Evolutionary conservation across 2,797 vertebrate species (phyloP).

Genomic region (Silurus aristotelis): DNA sequence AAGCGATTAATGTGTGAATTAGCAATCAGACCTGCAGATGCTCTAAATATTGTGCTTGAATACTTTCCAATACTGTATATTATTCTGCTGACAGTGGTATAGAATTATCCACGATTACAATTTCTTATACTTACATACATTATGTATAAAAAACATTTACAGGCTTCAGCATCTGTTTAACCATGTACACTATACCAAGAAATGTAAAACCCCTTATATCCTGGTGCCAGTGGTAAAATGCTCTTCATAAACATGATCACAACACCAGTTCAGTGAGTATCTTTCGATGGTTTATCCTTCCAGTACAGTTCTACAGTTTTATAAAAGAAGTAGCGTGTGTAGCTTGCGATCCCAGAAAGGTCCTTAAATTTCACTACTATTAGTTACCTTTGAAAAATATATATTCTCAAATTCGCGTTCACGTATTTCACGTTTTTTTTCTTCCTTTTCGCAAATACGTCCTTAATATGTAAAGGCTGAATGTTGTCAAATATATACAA

Average conservation of each 20-base stretch:
- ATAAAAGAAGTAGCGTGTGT: too few relatives aligned
- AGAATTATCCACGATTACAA: too few relatives aligned
- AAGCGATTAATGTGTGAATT: neutral
- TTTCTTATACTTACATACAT: neutral
- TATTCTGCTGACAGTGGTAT: neutral
- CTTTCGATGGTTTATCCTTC: too few relatives aligned
- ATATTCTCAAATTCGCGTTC: too few relatives aligned
- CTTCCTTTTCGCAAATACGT: slow-evolving; percentile 8
- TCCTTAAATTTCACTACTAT: neutral
- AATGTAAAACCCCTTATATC: too few relatives aligned
- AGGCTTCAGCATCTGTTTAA: too few relatives aligned
- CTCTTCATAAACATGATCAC: neutral
- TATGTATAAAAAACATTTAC: neutral
- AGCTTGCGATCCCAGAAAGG: neutral
- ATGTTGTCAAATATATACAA: slow-evolving; percentile 68
- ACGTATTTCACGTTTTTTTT: slow-evolving; percentile 38
- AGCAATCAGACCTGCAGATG: neutral
- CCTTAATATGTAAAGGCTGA: slow-evolving; percentile 73
- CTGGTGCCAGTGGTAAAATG: neutral
- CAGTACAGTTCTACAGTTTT: too few relatives aligned
- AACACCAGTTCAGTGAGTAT: neutral
- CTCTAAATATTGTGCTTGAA: neutral
- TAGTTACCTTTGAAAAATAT: too few relatives aligned
- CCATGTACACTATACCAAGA: too few relatives aligned
- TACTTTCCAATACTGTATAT: neutral